Percentiles rank a stretch among this genome's conserved stretches.
Evolutionary conservation across 2,888 invertebrate species (phyloP).

Genomic region (Zygogramma bicolorata): DNA sequence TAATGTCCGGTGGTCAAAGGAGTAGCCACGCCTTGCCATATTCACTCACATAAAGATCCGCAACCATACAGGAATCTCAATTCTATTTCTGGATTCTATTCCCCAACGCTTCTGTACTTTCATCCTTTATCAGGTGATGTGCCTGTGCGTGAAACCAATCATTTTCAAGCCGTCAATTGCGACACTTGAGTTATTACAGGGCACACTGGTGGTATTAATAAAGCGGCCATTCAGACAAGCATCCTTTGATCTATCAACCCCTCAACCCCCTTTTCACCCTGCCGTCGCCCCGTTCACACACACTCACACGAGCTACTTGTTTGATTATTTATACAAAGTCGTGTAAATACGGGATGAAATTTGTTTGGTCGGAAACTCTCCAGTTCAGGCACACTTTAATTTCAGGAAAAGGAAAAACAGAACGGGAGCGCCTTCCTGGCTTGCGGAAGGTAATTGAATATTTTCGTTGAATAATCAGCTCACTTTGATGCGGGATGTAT

Average conservation of each 20-base stretch:
- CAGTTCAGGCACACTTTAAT: not conserved
- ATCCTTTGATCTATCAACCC: conserved; percentile 6
- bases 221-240: not conserved
- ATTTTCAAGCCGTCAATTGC: not conserved
- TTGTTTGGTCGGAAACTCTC: conserved; percentile 1
- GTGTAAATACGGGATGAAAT: not conserved
- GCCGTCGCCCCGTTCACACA: not conserved
- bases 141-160: not conserved
- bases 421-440: not conserved
- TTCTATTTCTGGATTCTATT: no score
- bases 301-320: not conserved
- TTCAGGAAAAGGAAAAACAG: not conserved
- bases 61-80: no score
- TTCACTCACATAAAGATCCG: no score
- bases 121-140: not conserved
- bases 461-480: not conserved
- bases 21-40: no score
- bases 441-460: not conserved
- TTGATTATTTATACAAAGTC: not conserved
- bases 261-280: not conserved
- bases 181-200: conserved; percentile 1
- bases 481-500: not conserved
- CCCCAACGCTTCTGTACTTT: no score
- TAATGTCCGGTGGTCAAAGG: no score
- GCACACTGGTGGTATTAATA: not conserved